Conservation (phyloP, 2,113 vertebrate genomes). For the Tragelaphus buxtoni region DNA sequence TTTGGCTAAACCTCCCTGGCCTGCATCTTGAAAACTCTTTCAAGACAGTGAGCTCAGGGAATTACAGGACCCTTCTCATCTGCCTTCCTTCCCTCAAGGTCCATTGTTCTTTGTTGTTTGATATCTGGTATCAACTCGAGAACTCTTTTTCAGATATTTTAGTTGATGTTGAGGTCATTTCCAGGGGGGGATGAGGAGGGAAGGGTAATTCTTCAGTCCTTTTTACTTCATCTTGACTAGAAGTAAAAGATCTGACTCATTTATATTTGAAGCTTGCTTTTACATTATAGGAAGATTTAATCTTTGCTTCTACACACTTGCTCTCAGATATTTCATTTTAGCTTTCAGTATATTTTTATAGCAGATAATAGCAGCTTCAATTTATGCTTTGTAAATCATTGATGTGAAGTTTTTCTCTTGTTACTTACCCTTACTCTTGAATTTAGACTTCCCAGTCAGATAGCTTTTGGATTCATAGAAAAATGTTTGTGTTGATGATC, state of each 20-base stretch:
- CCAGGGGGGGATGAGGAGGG: background rate
- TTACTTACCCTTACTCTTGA: background rate
- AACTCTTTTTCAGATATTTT: background rate
- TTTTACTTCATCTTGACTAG: background rate
- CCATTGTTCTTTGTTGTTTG: background rate
- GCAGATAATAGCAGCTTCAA: background rate
- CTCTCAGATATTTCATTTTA: background rate
- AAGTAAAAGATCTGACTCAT: background rate
- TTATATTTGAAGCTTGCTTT: constrained; percentile 31
- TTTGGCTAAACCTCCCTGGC: background rate
- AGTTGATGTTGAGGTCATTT: background rate
- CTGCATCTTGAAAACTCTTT: background rate
- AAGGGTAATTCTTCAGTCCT: background rate
- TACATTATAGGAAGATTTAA: background rate
- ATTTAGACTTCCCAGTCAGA: constrained; percentile 9
- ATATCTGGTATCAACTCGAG: background rate
- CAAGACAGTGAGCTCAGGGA: background rate
- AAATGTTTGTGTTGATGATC: background rate
- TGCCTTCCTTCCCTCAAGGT: background rate
- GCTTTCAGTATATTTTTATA: constrained; percentile 7
- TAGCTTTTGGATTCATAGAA: constrained; percentile 13
- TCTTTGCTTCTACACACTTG: background rate
- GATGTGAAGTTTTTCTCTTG: background rate
- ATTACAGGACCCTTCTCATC: background rate
- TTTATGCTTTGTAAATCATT: constrained; percentile 41